Conservation (phyloP, 2,113 vertebrate species). For the Pheucticus melanocephalus region DNA sequence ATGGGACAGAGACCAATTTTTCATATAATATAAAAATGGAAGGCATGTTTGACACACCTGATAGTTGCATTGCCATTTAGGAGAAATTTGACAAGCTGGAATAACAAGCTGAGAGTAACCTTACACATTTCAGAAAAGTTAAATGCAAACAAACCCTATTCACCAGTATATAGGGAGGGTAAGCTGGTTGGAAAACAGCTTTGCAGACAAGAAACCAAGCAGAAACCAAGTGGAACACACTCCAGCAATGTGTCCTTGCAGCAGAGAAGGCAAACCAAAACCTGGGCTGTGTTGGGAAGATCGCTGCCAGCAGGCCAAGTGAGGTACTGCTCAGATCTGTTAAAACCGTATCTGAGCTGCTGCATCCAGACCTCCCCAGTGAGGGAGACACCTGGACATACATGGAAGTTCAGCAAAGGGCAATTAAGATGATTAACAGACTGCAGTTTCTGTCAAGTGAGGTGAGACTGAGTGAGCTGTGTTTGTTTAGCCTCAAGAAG, state of each 20-base stretch:
- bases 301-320: accelerated
- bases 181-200: not conserved
- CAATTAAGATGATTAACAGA: not conserved
- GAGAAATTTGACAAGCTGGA: not conserved
- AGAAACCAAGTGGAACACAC: not conserved
- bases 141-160: not conserved
- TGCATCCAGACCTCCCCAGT: not conserved
- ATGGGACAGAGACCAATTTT: not conserved
- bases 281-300: not conserved
- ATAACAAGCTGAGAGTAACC: not conserved
- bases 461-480: not conserved
- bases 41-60: not conserved
- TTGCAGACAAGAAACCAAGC: not conserved
- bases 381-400: not conserved
- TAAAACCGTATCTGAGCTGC: not conserved
- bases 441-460: not conserved
- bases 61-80: not conserved
- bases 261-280: not conserved
- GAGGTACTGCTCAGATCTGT: not conserved
- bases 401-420: not conserved
- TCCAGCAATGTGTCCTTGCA: not conserved
- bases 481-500: not conserved
- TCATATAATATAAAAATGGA: not conserved
- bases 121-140: not conserved
- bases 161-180: not conserved